These are phyloP conservation scores for Philaethria dido DNA, from an alignment of 2,888 invertebrate species.

Conservation along the genomic window DNA sequence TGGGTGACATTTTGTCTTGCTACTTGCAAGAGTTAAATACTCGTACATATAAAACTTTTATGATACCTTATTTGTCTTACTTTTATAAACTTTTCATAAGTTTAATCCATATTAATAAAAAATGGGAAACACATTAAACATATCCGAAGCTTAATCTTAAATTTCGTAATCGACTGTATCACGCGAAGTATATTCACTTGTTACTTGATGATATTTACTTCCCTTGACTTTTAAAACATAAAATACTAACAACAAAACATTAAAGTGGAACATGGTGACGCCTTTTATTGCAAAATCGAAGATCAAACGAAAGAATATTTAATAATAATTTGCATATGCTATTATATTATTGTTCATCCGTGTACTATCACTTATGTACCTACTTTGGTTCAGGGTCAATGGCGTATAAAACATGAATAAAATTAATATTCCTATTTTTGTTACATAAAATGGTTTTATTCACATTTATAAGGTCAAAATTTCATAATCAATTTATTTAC, in stretches of 20 bases:
- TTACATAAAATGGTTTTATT: neutral
- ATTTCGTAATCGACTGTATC: conserved; percentile 30
- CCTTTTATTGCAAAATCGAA: conserved; percentile 54
- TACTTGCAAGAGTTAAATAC: too few species aligned
- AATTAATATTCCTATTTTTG: neutral
- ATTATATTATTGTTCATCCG: conserved; percentile 32
- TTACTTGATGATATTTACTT: conserved; percentile 40
- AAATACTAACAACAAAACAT: conserved; percentile 37
- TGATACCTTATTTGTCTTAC: too few species aligned
- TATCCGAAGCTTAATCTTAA: neutral
- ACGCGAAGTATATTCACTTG: conserved; percentile 18
- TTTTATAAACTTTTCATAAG: neutral
- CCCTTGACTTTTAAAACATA: conserved; percentile 45
- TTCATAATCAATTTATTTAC: neutral
- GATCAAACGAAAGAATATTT: conserved; percentile 50
- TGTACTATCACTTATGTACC: conserved; percentile 24
- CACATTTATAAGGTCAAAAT: conserved; percentile 9
- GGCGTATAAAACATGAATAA: conserved; percentile 18
- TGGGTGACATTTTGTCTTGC: too few species aligned
- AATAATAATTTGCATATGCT: conserved; percentile 51
- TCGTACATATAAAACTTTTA: too few species aligned
- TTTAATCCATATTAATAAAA: neutral
- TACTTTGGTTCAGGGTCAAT: conserved; percentile 33
- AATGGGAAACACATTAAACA: conserved; percentile 3
- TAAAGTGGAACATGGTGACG: conserved; percentile 45